phyloP scores from a whole-genome alignment of 2,113 vertebrate species.

The Microcebus jonahi region DNA sequence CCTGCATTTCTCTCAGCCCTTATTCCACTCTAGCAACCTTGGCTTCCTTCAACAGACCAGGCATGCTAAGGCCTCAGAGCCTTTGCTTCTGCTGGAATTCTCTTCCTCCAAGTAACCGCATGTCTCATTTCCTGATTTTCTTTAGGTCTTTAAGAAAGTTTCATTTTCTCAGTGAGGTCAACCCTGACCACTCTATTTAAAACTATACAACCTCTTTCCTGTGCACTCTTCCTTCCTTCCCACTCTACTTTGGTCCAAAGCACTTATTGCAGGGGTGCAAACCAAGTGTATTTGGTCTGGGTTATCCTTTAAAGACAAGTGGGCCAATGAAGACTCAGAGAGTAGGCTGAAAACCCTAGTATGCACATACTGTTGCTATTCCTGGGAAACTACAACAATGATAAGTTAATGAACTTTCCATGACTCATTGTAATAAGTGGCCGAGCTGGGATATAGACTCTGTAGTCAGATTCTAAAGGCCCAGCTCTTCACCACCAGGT shows the following conservation, averaged over 20 bases:
- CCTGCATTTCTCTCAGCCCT: neutral
- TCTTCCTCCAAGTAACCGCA: neutral
- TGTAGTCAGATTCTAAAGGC: neutral
- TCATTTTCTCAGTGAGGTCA: neutral
- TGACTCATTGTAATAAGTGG: neutral
- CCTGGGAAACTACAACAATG: too few species aligned
- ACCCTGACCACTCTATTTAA: neutral
- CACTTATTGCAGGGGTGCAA: neutral
- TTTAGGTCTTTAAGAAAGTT: neutral
- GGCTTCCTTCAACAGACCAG: neutral
- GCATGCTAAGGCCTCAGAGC: too few species aligned
- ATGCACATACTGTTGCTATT: too few species aligned
- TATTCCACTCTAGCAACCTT: neutral
- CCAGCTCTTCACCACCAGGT: neutral
- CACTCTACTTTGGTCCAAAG: neutral
- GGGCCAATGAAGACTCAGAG: neutral
- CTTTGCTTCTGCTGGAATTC: neutral
- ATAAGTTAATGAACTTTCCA: too few species aligned
- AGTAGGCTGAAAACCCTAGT: neutral
- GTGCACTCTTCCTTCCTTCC: neutral
- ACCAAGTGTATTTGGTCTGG: neutral
- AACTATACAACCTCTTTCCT: neutral
- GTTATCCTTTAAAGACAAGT: neutral
- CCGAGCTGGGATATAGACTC: neutral
- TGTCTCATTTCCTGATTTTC: neutral